Evolutionary conservation across 53 echinoderm and acorn worm genomes (phyloP).

Genomic region (Antedon mediterranea): DNA sequence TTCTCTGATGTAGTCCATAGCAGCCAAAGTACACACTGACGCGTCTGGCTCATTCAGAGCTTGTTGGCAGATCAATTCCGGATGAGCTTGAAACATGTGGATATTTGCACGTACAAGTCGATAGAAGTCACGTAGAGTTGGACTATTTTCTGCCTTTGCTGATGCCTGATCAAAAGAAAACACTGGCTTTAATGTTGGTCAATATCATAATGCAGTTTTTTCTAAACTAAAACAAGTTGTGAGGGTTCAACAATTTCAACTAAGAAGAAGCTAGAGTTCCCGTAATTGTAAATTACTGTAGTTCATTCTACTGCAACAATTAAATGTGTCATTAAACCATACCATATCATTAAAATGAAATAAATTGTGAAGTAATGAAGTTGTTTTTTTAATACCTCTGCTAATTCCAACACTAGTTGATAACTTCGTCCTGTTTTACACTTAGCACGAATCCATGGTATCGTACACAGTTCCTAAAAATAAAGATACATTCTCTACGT

Average conservation of each 20-base stretch:
- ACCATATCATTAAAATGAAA: no score
- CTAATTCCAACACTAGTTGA: slow-evolving; percentile 60
- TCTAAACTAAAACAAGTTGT: no score
- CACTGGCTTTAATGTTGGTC: no score
- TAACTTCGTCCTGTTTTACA: slow-evolving; percentile 60
- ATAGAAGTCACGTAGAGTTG: slow-evolving; percentile 40
- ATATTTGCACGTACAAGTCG: slow-evolving; percentile 64
- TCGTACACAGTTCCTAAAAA: slow-evolving; percentile 57
- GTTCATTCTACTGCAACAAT: no score
- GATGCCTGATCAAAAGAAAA: slow-evolving; percentile 5
- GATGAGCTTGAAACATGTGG: slow-evolving; percentile 41
- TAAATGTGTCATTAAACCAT: no score
- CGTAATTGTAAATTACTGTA: no score
- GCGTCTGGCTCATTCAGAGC: slow-evolving; percentile 73
- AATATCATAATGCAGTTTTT: no score
- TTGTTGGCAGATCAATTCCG: slow-evolving; percentile 70
- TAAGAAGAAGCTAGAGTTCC: no score
- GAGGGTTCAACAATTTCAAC: no score
- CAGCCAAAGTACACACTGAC: slow-evolving; percentile 38
- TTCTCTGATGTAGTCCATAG: slow-evolving; percentile 33
- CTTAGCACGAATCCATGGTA: slow-evolving; percentile 76
- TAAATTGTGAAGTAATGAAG: no score
- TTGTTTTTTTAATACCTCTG: slow-evolving; percentile 27
- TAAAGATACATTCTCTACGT: no score
- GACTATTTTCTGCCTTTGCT: slow-evolving; percentile 6